These are phyloP conservation scores for Tetheella fluctuosa DNA, from an alignment of 2,888 invertebrate species.

Conservation along the genomic window DNA sequence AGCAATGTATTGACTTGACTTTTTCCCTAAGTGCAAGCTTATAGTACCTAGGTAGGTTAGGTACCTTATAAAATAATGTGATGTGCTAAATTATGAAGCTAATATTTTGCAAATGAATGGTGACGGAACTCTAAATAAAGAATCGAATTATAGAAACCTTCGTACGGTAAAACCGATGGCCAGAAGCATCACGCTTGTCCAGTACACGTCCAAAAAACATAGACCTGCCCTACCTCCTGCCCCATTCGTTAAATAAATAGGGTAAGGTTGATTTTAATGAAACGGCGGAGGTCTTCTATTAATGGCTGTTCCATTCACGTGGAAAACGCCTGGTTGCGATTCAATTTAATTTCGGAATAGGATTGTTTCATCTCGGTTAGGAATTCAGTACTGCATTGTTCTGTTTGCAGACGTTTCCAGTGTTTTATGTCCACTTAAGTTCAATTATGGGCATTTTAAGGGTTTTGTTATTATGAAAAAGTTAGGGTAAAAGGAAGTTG, in stretches of 20 bases:
- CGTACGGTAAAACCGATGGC: constrained; percentile 3
- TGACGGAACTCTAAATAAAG: not conserved
- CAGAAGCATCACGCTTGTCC: constrained; percentile 30
- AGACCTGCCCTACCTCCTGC: constrained; percentile 30
- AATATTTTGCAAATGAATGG: too few relatives aligned
- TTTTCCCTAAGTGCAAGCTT: too few relatives aligned
- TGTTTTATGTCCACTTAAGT: constrained; percentile 6
- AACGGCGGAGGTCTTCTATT: constrained; percentile 42
- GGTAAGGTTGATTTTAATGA: constrained; percentile 39
- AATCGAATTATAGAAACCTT: constrained; percentile 12
- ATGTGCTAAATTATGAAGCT: too few relatives aligned
- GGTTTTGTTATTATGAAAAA: not conserved
- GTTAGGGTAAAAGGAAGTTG: not conserved
- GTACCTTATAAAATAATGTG: too few relatives aligned
- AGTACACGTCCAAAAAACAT: constrained; percentile 29
- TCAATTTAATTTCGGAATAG: constrained; percentile 61
- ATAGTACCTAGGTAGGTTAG: too few relatives aligned
- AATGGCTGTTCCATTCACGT: constrained; percentile 43
- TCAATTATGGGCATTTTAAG: not conserved
- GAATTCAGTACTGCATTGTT: constrained; percentile 37
- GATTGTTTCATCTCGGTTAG: constrained; percentile 44
- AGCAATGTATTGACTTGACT: too few relatives aligned
- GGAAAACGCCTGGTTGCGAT: constrained; percentile 48
- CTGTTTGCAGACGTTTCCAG: constrained; percentile 13
- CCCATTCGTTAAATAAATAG: not conserved